Conservation (phyloP, 2,888 invertebrate species). For the Erebia palarica region DNA sequence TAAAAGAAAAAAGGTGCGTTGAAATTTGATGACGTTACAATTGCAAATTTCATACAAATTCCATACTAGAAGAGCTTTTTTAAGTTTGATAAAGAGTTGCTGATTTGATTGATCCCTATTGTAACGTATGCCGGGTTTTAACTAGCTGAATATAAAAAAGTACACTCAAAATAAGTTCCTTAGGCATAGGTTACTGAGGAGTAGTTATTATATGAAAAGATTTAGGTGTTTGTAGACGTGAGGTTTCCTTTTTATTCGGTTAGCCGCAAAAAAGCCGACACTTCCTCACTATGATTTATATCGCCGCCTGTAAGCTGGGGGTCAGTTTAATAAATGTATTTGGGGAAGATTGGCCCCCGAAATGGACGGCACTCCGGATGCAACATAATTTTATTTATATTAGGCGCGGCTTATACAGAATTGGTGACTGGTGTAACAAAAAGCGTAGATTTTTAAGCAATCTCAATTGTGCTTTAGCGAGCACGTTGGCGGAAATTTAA, state of each 20-base stretch:
- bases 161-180: no score
- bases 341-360: slow-evolving; percentile 69
- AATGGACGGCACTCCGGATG: slow-evolving; percentile 72
- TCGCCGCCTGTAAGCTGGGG: slow-evolving; percentile 72
- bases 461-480: no score
- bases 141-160: no score
- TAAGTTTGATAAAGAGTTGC: no score
- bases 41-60: no score
- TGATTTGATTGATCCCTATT: no score
- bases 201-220: slow-evolving; percentile 13
- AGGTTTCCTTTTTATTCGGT: slow-evolving; percentile 66
- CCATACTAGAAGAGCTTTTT: no score
- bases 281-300: slow-evolving; percentile 80
- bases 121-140: no score
- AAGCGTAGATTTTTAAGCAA: not conserved
- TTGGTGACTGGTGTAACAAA: not conserved
- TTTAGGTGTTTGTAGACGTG: slow-evolving; percentile 31
- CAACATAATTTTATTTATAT: slow-evolving; percentile 39
- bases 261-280: slow-evolving; percentile 64
- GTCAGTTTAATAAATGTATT: slow-evolving; percentile 82
- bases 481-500: no score
- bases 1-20: no score
- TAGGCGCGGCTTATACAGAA: not conserved
- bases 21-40: no score
- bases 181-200: not conserved